Evolutionary conservation across 1,140 invertebrate genomes (phyloP).

Genomic region (Acromyrmex echinatior): DNA sequence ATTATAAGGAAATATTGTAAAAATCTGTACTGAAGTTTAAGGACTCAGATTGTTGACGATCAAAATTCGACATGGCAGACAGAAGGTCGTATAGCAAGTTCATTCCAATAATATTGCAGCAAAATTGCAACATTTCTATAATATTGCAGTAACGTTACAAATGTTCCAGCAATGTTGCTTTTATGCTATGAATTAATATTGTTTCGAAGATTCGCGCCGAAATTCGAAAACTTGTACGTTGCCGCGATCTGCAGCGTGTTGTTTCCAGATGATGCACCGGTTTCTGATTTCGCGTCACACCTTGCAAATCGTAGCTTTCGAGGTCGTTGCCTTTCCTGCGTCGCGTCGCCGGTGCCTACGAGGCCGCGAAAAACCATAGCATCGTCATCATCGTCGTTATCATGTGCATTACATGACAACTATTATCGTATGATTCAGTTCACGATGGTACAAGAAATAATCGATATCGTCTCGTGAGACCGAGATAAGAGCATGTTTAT

Average conservation of each 20-base stretch:
- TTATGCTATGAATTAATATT: too few relatives aligned
- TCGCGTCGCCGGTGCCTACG: conserved; percentile 76
- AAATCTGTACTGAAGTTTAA: too few relatives aligned
- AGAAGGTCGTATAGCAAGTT: too few relatives aligned
- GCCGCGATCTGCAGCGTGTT: neutral
- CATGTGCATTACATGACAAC: conserved; percentile 10
- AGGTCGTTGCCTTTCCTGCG: conserved; percentile 84
- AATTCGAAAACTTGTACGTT: neutral
- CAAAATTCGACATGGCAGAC: too few relatives aligned
- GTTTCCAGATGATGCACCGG: neutral
- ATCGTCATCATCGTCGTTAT: conserved; percentile 32
- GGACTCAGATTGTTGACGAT: too few relatives aligned
- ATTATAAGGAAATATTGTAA: too few relatives aligned
- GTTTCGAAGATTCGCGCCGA: neutral
- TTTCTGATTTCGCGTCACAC: conserved; percentile 68
- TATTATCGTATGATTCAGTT: conserved; percentile 63
- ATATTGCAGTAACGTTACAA: too few relatives aligned
- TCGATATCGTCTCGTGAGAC: conserved; percentile 14
- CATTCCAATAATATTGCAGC: too few relatives aligned
- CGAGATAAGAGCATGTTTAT: conserved; percentile 26
- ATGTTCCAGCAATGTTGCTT: too few relatives aligned
- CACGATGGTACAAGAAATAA: neutral
- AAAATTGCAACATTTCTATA: too few relatives aligned
- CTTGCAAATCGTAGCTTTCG: conserved; percentile 80
- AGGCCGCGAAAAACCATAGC: conserved; percentile 50